Evolutionary conservation across 2,113 vertebrate species (phyloP).

Genomic region (Calcarius ornatus): DNA sequence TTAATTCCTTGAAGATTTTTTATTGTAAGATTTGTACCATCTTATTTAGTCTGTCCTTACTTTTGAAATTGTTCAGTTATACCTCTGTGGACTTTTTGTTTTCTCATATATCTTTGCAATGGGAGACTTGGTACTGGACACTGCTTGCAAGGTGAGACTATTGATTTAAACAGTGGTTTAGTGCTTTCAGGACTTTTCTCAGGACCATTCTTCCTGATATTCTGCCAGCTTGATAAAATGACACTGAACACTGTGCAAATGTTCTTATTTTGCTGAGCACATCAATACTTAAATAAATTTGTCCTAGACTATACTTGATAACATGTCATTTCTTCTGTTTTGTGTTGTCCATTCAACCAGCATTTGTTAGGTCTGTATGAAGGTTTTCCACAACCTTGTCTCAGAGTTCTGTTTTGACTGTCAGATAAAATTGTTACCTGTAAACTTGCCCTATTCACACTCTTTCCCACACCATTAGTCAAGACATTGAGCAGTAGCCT

Average conservation of each 20-base stretch:
- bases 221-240: slow-evolving; percentile 3
- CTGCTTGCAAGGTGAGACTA: neutral
- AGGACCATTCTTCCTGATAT: neutral
- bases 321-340: neutral
- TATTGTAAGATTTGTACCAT: slow-evolving; percentile 22
- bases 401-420: slow-evolving; percentile 5
- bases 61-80: neutral
- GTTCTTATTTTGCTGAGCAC: neutral
- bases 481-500: neutral
- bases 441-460: neutral
- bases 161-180: neutral
- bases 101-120: neutral
- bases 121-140: neutral
- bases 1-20: slow-evolving; percentile 22
- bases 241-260: neutral
- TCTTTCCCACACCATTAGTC: neutral
- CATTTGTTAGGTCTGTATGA: neutral
- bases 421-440: neutral
- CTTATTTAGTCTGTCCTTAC: neutral
- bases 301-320: neutral
- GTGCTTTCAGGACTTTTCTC: neutral
- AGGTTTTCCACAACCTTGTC: neutral
- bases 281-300: neutral
- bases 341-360: neutral
- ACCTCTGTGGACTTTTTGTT: neutral